phyloP scores from a whole-genome alignment of 64 coral and sea anemone species.

The Astreopora myriophthalma region DNA sequence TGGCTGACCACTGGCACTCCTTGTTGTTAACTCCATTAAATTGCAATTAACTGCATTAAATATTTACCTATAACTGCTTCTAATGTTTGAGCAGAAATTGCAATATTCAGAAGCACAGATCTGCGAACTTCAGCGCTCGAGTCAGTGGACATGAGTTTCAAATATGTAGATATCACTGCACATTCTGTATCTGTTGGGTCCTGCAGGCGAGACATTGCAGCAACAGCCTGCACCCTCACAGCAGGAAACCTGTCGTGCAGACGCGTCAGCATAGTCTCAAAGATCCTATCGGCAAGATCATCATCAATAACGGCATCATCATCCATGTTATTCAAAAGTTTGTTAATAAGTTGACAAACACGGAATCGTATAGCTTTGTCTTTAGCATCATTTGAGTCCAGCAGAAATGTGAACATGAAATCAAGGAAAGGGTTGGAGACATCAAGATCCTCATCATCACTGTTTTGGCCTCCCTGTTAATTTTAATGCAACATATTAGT shows the following conservation, averaged over 20 bases:
- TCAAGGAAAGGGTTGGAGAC: conserved; percentile 69
- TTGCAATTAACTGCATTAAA: too few species aligned
- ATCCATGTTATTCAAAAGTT: conserved; percentile 81
- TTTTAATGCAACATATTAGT: neutral
- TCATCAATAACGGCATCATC: conserved; percentile 90
- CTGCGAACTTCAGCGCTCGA: conserved; percentile 81
- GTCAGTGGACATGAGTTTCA: conserved; percentile 81
- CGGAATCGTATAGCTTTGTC: conserved; percentile 92
- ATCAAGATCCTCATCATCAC: conserved; percentile 70
- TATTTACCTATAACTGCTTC: conserved; percentile 74
- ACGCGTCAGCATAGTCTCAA: conserved; percentile 81
- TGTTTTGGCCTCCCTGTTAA: conserved; percentile 55
- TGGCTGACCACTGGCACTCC: too few species aligned
- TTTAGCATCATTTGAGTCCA: conserved; percentile 75
- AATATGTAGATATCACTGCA: conserved; percentile 70
- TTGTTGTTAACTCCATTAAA: too few species aligned
- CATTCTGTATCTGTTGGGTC: conserved; percentile 89
- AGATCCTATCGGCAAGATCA: conserved; percentile 83
- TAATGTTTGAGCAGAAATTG: conserved; percentile 63
- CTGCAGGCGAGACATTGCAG: conserved; percentile 84
- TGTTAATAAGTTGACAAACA: conserved; percentile 91
- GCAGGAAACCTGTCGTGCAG: conserved; percentile 84
- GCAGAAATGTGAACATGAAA: conserved; percentile 69
- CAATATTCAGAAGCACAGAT: conserved; percentile 79
- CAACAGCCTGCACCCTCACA: conserved; percentile 80